These are phyloP conservation scores for Bembecia ichneumoniformis DNA, from an alignment of 2,888 invertebrate species.

Conservation along the genomic window DNA sequence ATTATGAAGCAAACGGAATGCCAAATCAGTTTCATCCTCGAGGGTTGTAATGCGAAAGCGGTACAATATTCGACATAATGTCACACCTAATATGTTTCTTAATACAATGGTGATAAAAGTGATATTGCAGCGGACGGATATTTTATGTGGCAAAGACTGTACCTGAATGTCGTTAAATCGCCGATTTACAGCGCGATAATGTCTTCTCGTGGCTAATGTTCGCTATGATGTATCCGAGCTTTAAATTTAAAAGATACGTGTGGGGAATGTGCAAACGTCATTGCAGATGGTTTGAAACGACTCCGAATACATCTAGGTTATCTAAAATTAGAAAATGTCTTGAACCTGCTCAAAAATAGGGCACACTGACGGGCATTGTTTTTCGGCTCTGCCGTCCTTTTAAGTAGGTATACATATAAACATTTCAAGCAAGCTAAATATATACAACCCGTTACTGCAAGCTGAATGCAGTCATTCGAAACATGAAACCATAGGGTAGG, in stretches of 20 bases:
- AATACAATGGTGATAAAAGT: neutral
- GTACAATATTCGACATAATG: neutral
- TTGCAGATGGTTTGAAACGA: neutral
- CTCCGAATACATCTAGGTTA: neutral
- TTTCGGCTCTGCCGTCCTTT: too few relatives aligned
- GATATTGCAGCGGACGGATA: neutral
- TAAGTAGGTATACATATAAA: too few relatives aligned
- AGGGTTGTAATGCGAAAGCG: neutral
- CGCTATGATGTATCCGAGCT: constrained; percentile 14
- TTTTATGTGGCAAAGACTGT: neutral
- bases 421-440: too few relatives aligned
- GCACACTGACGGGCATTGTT: too few relatives aligned
- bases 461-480: too few relatives aligned
- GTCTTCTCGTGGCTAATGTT: constrained; percentile 22
- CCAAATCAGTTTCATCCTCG: neutral
- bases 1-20: neutral
- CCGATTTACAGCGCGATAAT: constrained; percentile 46
- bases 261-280: neutral
- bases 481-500: too few relatives aligned
- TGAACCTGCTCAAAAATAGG: neutral
- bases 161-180: constrained; percentile 34
- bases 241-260: constrained; percentile 4
- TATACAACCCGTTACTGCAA: too few relatives aligned
- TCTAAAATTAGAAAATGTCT: neutral
- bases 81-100: neutral